Conservation (phyloP, 2,113 vertebrate genomes). For the Sturnira hondurensis region DNA sequence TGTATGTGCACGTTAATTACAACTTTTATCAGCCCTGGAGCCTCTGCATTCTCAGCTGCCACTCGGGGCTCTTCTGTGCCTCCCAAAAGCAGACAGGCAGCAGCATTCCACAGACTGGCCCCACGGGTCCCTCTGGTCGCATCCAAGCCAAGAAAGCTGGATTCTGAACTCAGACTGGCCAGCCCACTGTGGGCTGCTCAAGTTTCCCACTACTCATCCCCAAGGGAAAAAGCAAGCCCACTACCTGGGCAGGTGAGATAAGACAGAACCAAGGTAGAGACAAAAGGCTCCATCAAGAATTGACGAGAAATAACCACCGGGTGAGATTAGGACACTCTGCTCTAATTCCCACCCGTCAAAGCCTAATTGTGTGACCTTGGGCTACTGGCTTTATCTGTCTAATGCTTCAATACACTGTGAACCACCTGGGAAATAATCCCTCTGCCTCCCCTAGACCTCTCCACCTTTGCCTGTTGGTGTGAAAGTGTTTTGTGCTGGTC, state of each 20-base stretch:
- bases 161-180: background rate
- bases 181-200: background rate
- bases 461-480: conserved; percentile 60
- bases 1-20: conserved; percentile 57
- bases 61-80: background rate
- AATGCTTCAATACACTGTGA: conserved; percentile 25
- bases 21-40: conserved; percentile 62
- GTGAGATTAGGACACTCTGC: conserved; percentile 68
- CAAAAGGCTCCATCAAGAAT: conserved; percentile 59
- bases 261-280: conserved; percentile 46
- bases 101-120: conserved; percentile 23
- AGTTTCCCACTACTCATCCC: conserved; percentile 26
- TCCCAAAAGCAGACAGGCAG: conserved; percentile 10
- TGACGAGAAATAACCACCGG: conserved; percentile 52
- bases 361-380: conserved; percentile 70
- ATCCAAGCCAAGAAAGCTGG: conserved; percentile 25
- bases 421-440: conserved; percentile 42
- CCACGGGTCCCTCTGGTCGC: background rate
- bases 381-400: conserved; percentile 63
- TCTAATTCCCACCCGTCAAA: conserved; percentile 71
- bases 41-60: conserved; percentile 69
- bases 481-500: conserved; percentile 47
- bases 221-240: conserved; percentile 34
- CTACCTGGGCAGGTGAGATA: conserved; percentile 52
- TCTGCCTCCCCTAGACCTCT: conserved; percentile 49